Base-by-base conservation (phyloP, 2,888 invertebrate species). In the Eumacrocentrus americanus region DNA sequence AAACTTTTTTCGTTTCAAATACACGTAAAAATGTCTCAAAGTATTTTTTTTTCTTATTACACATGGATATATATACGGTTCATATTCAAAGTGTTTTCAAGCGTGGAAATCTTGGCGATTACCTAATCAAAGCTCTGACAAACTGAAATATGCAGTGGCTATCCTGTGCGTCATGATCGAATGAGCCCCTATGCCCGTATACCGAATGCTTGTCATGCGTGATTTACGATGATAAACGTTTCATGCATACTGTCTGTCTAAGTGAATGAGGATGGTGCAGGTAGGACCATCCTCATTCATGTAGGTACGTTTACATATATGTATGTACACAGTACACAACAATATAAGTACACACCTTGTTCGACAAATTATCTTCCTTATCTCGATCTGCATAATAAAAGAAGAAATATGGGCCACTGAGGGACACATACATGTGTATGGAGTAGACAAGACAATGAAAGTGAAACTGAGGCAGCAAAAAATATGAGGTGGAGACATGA, bases 181-280 rank as follows among this genome's bases (percentile, higher is more conserved):
- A 37, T 37, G n/a, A 29, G 25, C 53, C 59, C 59, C 22, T 40
- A 59, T 53, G 38, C 59, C 54, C 53, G 38, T 22, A 54, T 54
- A 52, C 7, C n/a, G 6, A 46, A 18, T 29, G 34, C n/a, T 14
- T 16, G 53, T 46, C 59, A 53, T 40, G 40, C 47, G 38, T 59
- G 59, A 54, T 59, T 46, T 47, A 40, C 53, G 35, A 47, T 53
- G 59, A 59, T 59, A 53, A 59, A 54, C 48, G 25, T 38, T 25
- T 29, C 44, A 52, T 44, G 44, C 37, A 48, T 53, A 38, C 35
- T 25, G 23, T n/a, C 18, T 22, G 37, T 48, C 38, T 40, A 23
- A n/a, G 47, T 23, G 23, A 47, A 25, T 25, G 23, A 12, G 14
- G 12, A 47, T 22, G 9, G 12, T n/a, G n/a, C 9, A 11, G 53